Base-by-base conservation (phyloP, 1,140 invertebrate species). In the Lycorma delicatula region DNA sequence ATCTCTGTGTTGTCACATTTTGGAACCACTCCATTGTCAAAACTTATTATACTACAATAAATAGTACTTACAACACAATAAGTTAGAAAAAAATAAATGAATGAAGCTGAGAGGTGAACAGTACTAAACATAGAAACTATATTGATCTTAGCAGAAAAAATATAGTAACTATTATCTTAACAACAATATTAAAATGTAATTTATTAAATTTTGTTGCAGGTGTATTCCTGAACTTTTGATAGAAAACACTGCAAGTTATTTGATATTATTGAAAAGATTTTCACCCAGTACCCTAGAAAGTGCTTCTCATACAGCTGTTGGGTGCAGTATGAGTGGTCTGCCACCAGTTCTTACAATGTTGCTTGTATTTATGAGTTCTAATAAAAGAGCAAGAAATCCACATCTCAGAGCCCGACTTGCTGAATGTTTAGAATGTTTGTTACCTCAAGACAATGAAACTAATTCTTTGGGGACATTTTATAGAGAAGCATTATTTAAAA, bases 211-310 rank as follows among this genome's bases (percentile, higher is more conserved):
- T n/a, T n/a, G n/a, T n/a, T n/a, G 74, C 66, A 83, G 83, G 68
- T 91, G 84, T 69, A 80, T 96, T 68, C 93, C 93, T 41, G 93
- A 96, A 75, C 88, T 91, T 66, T 71, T 95, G n/a, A 75, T 93
- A 25, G 91, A 93, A 70, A 95, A 95, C 72, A 79, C 92, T 50
- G 81, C 88, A 11, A 83, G 85, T 29, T 87, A 86, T 72, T 77
- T 95, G 58, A 81, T 82, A 57, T 85, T 92, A 68, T 60, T 87
- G 67, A 68, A 82, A 36, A 81, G 84, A 23, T 78, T 84, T 72
- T 79, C 76, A 72, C 73, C 77, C 66, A 16, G 11, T 6, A 49
- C 34, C 20, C 20, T 36, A 4, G 72, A 72, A 73, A 70, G 72
- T 67, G 72, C 85, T 31, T 83, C 86, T 64, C 77, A 83, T 38